These are phyloP conservation scores for Cirrhinus mrigala DNA, from an alignment of 2,797 vertebrate species.

Conservation along the genomic window DNA sequence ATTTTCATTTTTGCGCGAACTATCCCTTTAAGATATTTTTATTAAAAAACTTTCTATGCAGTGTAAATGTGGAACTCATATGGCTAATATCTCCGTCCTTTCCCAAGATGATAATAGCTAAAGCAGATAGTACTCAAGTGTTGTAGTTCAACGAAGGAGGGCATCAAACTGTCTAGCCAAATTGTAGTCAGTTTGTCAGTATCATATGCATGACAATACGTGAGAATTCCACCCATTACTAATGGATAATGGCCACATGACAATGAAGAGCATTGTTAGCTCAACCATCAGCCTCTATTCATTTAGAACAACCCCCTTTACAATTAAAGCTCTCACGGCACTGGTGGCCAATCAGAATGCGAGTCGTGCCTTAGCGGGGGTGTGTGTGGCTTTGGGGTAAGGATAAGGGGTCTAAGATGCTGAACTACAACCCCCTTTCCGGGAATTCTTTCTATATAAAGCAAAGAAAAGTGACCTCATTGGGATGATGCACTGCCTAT, in stretches of 20 bases:
- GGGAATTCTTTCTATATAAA: conserved; percentile 48
- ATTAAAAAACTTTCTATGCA: neutral
- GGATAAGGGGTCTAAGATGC: conserved; percentile 61
- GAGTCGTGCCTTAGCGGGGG: conserved; percentile 55
- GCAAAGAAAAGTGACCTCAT: conserved; percentile 39
- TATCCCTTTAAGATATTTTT: neutral
- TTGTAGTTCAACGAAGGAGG: conserved; percentile 15
- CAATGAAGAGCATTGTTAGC: conserved; percentile 78
- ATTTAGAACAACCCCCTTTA: conserved; percentile 68
- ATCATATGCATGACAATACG: conserved; percentile 77
- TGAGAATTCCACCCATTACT: conserved; percentile 66
- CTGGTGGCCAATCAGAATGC: conserved; percentile 66
- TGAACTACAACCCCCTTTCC: conserved; percentile 42
- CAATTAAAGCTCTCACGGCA: conserved; percentile 60
- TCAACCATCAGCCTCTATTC: conserved; percentile 72
- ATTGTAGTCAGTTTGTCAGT: conserved; percentile 58
- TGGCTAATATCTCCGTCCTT: neutral
- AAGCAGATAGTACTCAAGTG: neutral
- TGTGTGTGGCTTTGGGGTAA: conserved; percentile 58
- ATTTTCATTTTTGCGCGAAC: no score
- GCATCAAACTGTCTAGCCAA: conserved; percentile 65
- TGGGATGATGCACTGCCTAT: conserved; percentile 37
- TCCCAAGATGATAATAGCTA: neutral
- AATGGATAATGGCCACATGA: conserved; percentile 68
- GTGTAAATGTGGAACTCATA: neutral